Evolutionary conservation across 2,888 invertebrate genomes (phyloP).

Genomic region (Andricus quercusramuli): DNA sequence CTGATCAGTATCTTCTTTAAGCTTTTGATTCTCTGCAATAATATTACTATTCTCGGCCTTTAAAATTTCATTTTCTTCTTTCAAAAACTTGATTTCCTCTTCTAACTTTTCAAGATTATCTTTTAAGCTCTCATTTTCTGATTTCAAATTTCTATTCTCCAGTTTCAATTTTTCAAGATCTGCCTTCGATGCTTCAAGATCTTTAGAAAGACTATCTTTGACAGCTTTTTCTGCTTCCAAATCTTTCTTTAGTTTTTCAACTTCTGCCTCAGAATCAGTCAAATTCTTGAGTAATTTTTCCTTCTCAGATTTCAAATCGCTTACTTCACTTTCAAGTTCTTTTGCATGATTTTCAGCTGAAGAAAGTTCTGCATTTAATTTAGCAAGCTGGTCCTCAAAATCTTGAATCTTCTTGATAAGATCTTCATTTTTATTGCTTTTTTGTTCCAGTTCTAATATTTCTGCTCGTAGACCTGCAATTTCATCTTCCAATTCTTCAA

Average conservation of each 20-base stretch:
- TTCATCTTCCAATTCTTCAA: constrained; percentile 53
- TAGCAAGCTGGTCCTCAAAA: constrained; percentile 49
- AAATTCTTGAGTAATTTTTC: constrained; percentile 48
- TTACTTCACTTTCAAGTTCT: constrained; percentile 21
- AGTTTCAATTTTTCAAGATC: constrained; percentile 51
- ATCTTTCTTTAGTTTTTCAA: constrained; percentile 52
- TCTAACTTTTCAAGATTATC: constrained; percentile 44
- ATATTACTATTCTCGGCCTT: constrained; percentile 14
- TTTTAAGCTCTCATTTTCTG: constrained; percentile 52
- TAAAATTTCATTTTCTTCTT: background rate
- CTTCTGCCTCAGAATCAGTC: constrained; percentile 50
- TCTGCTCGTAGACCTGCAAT: constrained; percentile 52
- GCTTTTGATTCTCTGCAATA: background rate
- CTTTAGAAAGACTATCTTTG: background rate
- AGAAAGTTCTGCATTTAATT: constrained; percentile 44
- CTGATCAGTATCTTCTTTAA: background rate
- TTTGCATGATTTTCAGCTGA: constrained; percentile 38
- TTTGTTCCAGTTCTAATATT: constrained; percentile 51
- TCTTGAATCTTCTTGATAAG: constrained; percentile 47
- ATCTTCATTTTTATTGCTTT: constrained; percentile 51
- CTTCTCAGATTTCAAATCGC: constrained; percentile 49
- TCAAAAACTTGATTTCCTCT: constrained; percentile 23
- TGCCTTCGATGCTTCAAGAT: constrained; percentile 41
- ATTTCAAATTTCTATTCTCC: constrained; percentile 47
- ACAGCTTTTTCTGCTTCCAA: constrained; percentile 36